phyloP scores from a whole-genome alignment of 2,888 invertebrate species.

The Drosophila vallismaia region DNA sequence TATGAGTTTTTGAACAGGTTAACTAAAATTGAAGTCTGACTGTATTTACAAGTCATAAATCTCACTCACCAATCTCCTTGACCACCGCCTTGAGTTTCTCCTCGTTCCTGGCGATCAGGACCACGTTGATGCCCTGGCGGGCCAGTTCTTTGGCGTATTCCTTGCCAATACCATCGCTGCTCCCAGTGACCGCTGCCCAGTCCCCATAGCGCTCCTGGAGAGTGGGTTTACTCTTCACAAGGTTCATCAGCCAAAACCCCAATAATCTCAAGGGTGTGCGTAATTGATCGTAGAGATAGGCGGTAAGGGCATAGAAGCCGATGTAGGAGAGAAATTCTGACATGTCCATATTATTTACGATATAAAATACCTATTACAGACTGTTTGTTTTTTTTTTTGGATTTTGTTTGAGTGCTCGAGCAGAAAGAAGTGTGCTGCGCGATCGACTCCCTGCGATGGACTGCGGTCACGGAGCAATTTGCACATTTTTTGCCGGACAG shows the following conservation, averaged over 20 bases:
- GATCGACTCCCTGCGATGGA: slow-evolving; percentile 33
- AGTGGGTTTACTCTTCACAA: slow-evolving; percentile 86
- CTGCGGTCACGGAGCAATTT: slow-evolving; percentile 34
- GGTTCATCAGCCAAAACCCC: slow-evolving; percentile 78
- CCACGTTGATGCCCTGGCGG: slow-evolving; percentile 89
- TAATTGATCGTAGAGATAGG: slow-evolving; percentile 86
- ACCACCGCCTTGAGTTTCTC: slow-evolving; percentile 89
- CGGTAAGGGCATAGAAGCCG: slow-evolving; percentile 85
- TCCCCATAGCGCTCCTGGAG: slow-evolving; percentile 88
- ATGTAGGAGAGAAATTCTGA: slow-evolving; percentile 83
- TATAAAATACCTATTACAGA: slow-evolving; percentile 31
- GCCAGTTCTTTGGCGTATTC: slow-evolving; percentile 93
- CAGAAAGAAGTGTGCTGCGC: slow-evolving; percentile 7
- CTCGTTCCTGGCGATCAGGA: slow-evolving; percentile 90
- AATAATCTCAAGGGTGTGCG: slow-evolving; percentile 86
- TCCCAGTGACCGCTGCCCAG: slow-evolving; percentile 95
- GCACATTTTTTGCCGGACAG: slow-evolving; percentile 15
- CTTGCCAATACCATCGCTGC: slow-evolving; percentile 95
- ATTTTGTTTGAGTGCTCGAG: slow-evolving; percentile 2
- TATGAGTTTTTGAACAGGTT: too few species aligned
- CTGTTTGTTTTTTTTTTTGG: background rate
- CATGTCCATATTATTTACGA: slow-evolving; percentile 16
- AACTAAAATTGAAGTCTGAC: background rate
- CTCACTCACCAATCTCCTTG: slow-evolving; percentile 87
- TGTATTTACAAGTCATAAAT: background rate